phyloP scores from a whole-genome alignment of 2,888 invertebrate genomes.

The Rhodophaea formosa region DNA sequence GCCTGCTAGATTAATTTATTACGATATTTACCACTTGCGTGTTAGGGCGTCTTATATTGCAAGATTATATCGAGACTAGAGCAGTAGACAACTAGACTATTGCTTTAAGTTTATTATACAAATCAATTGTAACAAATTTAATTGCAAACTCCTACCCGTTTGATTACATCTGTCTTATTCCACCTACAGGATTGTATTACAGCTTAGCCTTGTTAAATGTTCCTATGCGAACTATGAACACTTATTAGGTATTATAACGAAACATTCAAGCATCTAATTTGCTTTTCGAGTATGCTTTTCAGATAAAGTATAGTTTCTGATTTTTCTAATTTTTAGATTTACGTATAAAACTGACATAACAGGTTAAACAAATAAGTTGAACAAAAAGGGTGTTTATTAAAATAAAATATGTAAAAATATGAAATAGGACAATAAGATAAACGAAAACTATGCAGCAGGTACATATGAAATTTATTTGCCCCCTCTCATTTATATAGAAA shows the following conservation, averaged over 20 bases:
- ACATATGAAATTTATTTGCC: neutral
- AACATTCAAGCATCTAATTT: too few relatives aligned
- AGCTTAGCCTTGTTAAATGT: neutral
- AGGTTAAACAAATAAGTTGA: too few relatives aligned
- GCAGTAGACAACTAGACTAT: neutral
- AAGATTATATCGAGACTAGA: neutral
- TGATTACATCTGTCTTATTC: neutral
- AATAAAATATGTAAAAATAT: neutral
- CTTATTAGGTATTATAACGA: neutral
- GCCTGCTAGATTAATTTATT: neutral
- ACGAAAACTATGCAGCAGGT: neutral
- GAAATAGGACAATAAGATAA: neutral
- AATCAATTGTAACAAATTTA: constrained; percentile 1
- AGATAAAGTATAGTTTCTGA: too few relatives aligned
- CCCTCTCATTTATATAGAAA: neutral
- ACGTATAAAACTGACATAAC: too few relatives aligned
- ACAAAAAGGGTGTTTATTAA: too few relatives aligned
- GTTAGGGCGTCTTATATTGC: neutral
- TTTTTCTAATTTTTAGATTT: too few relatives aligned
- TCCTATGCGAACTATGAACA: neutral
- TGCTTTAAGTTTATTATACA: neutral
- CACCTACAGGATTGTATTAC: neutral
- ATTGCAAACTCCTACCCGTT: neutral
- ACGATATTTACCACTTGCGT: neutral
- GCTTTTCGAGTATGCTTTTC: too few relatives aligned